Evolutionary conservation across 2,113 vertebrate genomes (phyloP).

Genomic region (Apus apus): DNA sequence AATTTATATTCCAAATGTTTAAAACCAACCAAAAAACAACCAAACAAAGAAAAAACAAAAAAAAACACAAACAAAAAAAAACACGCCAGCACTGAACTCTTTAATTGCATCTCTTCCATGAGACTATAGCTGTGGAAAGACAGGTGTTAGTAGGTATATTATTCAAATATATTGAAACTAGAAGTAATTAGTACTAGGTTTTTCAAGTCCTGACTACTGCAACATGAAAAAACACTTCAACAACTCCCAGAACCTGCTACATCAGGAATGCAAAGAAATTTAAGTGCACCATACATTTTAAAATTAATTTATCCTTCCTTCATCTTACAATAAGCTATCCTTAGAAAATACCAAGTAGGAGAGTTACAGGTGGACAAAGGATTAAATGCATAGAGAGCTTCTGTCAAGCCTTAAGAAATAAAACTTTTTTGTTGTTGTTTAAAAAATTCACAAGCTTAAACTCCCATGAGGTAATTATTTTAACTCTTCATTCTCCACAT

Average conservation of each 20-base stretch:
- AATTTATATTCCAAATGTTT: not conserved
- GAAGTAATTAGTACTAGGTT: not conserved
- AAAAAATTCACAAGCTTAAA: not conserved
- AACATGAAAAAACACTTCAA: not conserved
- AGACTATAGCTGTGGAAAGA: not conserved
- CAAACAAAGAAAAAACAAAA: not conserved
- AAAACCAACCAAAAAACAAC: not conserved
- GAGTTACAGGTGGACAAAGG: not conserved
- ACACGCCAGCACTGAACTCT: not conserved
- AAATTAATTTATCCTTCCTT: not conserved
- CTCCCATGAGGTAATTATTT: not conserved
- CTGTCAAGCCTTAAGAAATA: not conserved
- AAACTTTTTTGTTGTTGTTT: not conserved
- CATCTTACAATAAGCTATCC: not conserved
- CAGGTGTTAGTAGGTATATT: not conserved
- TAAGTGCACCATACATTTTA: not conserved
- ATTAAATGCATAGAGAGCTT: not conserved
- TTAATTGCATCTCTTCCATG: not conserved
- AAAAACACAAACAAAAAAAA: not conserved
- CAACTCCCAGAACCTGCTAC: not conserved
- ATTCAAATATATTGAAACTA: not conserved
- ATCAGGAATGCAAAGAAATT: not conserved
- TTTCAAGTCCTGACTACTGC: not conserved
- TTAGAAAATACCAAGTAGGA: not conserved
- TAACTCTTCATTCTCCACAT: not conserved